A percentile compares a stretch with the other conserved stretches of the same genome.
phyloP scores from a whole-genome alignment of 1,140 invertebrate species.

The Thrips palmi region DNA sequence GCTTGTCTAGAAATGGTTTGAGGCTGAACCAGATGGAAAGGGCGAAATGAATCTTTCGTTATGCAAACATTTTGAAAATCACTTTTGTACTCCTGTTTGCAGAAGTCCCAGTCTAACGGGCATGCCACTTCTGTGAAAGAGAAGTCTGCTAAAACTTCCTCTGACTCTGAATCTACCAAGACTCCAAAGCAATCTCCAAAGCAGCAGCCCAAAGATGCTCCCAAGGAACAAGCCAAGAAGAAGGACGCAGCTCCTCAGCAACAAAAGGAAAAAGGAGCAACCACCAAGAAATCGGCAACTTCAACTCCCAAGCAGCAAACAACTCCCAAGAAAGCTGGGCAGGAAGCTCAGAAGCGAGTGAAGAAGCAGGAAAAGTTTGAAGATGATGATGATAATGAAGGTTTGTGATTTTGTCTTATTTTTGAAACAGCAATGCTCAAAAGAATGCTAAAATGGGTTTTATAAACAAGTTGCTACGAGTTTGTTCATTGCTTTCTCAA shows the following conservation, averaged over 20 bases:
- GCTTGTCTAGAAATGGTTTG: background rate
- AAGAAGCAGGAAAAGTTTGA: constrained; percentile 39
- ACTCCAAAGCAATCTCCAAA: constrained; percentile 23
- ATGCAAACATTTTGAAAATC: background rate
- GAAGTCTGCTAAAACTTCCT: constrained; percentile 9
- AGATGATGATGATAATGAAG: constrained; percentile 46
- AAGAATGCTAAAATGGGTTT: background rate
- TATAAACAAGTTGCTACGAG: background rate
- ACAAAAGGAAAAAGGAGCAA: constrained; percentile 19
- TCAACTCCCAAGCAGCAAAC: constrained; percentile 28
- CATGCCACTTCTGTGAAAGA: constrained; percentile 21
- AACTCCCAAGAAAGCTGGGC: constrained; percentile 29
- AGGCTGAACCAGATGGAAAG: constrained; percentile 1
- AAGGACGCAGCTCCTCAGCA: constrained; percentile 20
- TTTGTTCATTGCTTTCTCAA: background rate
- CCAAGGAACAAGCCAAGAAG: constrained; percentile 24
- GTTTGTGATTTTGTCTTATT: constrained; percentile 8
- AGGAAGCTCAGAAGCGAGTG: constrained; percentile 31
- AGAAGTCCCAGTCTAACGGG: constrained; percentile 31
- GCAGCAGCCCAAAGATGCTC: constrained; percentile 18
- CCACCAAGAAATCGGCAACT: constrained; percentile 23
- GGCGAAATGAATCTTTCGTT: background rate
- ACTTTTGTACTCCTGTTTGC: constrained; percentile 10
- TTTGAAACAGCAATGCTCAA: background rate
- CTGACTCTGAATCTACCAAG: constrained; percentile 18